A percentile compares a stretch with the other conserved stretches of the same genome.
Conservation (phyloP, 2,113 vertebrate genomes). For the Promerops cafer region DNA sequence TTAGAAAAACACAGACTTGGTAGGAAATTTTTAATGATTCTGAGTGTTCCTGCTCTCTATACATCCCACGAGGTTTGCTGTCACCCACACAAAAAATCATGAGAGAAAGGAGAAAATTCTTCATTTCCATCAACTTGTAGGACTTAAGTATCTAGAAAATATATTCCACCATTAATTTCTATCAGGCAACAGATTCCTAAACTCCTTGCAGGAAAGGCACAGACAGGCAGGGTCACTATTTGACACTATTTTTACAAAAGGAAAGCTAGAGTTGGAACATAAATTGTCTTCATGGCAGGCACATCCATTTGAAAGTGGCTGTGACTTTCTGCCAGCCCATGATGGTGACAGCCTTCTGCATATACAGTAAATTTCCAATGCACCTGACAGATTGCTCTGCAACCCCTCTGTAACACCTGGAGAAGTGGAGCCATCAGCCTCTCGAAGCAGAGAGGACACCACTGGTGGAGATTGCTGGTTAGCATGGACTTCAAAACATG, state of each 20-base stretch:
- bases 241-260: background rate
- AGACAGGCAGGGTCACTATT: background rate
- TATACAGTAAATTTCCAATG: background rate
- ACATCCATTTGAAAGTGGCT: background rate
- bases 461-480: background rate
- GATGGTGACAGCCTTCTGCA: background rate
- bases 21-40: background rate
- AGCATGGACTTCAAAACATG: background rate
- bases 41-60: fast-evolving
- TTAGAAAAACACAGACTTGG: background rate
- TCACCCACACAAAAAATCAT: background rate
- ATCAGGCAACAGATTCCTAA: background rate
- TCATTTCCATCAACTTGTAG: background rate
- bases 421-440: background rate
- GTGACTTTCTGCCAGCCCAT: background rate
- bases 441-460: background rate
- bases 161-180: background rate
- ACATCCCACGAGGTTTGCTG: background rate
- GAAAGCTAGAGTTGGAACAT: background rate
- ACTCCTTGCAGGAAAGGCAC: background rate
- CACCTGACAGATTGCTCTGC: background rate
- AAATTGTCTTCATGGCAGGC: background rate
- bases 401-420: background rate
- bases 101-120: background rate
- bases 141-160: background rate